phyloP scores from a whole-genome alignment of 2,797 vertebrate genomes.

The Graptemys geographica region DNA sequence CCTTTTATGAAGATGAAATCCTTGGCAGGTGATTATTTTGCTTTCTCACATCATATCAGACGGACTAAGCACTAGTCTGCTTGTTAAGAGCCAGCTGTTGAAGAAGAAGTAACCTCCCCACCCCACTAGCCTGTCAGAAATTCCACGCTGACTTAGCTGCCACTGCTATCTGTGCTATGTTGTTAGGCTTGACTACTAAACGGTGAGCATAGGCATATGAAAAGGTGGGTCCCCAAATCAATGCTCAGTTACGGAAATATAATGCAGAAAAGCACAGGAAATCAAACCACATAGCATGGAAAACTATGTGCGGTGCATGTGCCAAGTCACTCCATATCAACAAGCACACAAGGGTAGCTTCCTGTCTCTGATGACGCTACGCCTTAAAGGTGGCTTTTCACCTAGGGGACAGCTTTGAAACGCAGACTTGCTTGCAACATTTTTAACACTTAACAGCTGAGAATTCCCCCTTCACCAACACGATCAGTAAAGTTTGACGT shows the following conservation, averaged over 20 bases:
- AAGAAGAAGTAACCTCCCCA: neutral
- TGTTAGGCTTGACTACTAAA: neutral
- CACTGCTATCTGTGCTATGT: neutral
- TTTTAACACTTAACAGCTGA: neutral
- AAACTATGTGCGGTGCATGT: neutral
- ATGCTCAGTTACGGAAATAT: neutral
- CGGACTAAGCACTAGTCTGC: constrained; percentile 45
- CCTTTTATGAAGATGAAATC: constrained; percentile 76
- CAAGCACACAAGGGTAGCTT: neutral
- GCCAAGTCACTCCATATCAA: rapidly evolving
- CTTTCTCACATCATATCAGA: constrained; percentile 77
- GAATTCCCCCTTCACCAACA: neutral
- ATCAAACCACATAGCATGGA: neutral
- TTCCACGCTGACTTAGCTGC: neutral
- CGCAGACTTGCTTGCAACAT: neutral
- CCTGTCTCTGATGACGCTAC: rapidly evolving
- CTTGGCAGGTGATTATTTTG: constrained; percentile 81
- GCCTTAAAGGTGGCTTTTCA: neutral
- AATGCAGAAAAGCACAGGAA: neutral
- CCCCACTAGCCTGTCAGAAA: neutral
- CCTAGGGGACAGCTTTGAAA: neutral
- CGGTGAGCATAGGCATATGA: neutral
- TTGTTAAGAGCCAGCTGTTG: constrained; percentile 75
- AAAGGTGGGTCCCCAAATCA: neutral
- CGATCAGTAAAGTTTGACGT: neutral